Base-by-base conservation (phyloP, 2,888 invertebrate species). In the Heliconius sara region DNA sequence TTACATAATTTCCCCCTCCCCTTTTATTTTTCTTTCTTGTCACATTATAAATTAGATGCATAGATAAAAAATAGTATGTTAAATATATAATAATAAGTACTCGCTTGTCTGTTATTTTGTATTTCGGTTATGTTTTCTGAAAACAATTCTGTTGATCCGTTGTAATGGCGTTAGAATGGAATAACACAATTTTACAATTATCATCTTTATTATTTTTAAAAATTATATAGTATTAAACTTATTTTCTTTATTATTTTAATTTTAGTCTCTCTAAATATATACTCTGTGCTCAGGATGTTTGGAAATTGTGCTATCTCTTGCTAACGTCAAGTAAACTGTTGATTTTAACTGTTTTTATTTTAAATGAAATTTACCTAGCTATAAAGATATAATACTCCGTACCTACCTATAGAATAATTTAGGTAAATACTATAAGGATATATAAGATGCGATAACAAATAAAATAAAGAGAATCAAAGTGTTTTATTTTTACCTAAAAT, bases 401-500 rank as follows among this genome's bases (percentile, higher is more conserved):
- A 93, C 92, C 92, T 93, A 93, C 89, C 87, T 89, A 87, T 90
- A 90, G 88, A 85, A 82, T 88, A 89, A 88, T 83, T 86, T 88
- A 90, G 88, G 83, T 91, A 90, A 90, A 91, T 89, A 80, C 80
- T 77, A 79, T 92, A 91, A 91, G 88, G 85, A 88, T 89, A 75
- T 88, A 89, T 90, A 91, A 90, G 88, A 87, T 84, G 89, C 88
- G 89, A 91, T 90, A 92, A 90, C 90, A 90, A 83, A 79, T 89
- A 88, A 86, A 89, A 85, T 86, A 86, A 87, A 89, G 86, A 89
- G 84, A 81, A 19, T 63, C 81, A 60, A 47, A 76, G 87, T 85
- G 91, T 92, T 92, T 92, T 87, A 91, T 92, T 92, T 90, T 77
- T 76, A 77, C 68, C 71, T 43, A 22, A 34, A 34, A 52, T 25